Percentiles rank a stretch among this genome's conserved stretches.
These are phyloP conservation scores for Drosophila bunnanda DNA, from an alignment of 2,888 invertebrate genomes.

Conservation along the genomic window DNA sequence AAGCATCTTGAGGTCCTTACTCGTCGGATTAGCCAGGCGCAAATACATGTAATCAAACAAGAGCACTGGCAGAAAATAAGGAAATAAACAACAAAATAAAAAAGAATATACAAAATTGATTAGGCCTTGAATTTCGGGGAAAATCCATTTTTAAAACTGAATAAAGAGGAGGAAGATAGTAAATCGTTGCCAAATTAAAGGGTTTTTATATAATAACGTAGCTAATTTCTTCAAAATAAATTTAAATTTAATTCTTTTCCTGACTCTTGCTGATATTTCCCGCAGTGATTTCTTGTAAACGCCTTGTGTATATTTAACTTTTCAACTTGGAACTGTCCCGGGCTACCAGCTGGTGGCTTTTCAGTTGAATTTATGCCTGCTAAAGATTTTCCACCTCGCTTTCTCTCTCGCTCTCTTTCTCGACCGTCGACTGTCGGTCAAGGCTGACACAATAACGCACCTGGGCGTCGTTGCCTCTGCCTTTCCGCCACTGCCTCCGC, in stretches of 20 bases:
- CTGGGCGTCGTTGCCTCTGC: constrained; percentile 6
- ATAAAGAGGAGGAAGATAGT: background rate
- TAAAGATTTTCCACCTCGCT: constrained; percentile 56
- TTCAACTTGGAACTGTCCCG: constrained; percentile 47
- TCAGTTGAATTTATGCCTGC: constrained; percentile 62
- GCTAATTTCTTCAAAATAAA: too few relatives aligned
- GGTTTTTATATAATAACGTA: too few relatives aligned
- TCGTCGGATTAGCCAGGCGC: constrained; percentile 55
- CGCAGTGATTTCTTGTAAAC: constrained; percentile 21
- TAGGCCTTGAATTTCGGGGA: background rate
- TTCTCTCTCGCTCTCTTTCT: constrained; percentile 1
- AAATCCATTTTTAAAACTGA: background rate
- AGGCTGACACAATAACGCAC: constrained; percentile 18
- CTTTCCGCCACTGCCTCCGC: background rate
- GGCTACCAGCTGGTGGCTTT: constrained; percentile 38
- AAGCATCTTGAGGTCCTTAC: constrained; percentile 73
- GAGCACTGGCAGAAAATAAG: constrained; percentile 25
- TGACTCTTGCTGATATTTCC: background rate
- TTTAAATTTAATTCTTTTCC: background rate
- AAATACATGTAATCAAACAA: constrained; percentile 40
- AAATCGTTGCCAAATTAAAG: too few relatives aligned
- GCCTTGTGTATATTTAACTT: constrained; percentile 50
- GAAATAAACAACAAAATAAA: background rate
- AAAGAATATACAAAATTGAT: background rate
- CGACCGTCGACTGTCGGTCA: constrained; percentile 28